phyloP scores from a whole-genome alignment of 30 jellyfish, hydroid and myxozoan species.

The Mastigias papua region DNA sequence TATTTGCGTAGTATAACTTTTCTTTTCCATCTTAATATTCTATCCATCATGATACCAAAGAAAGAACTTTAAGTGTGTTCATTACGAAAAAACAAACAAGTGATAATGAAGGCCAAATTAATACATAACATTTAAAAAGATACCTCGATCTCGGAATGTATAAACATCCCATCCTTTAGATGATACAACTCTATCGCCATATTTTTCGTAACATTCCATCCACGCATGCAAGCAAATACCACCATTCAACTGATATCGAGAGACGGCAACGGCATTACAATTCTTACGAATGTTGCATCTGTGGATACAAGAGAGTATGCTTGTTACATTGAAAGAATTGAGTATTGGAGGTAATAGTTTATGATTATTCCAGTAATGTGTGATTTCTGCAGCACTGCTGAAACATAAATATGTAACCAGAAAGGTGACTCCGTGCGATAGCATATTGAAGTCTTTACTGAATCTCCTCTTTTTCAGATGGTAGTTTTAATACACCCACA shows the following conservation, averaged over 20 bases:
- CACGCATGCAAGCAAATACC: not conserved
- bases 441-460: not conserved
- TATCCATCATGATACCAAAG: too few species aligned
- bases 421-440: not conserved
- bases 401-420: not conserved
- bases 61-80: too few species aligned
- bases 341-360: not conserved
- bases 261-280: not conserved
- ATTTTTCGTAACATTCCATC: slow-evolving; percentile 14
- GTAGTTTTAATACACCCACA: too few species aligned
- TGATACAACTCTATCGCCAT: not conserved
- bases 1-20: too few species aligned
- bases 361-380: not conserved
- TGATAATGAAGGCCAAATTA: too few species aligned
- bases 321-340: not conserved
- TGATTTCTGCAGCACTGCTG: not conserved
- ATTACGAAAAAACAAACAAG: too few species aligned
- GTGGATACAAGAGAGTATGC: slow-evolving; percentile 9
- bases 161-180: slow-evolving; percentile 11
- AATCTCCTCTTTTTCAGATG: too few species aligned
- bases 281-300: not conserved
- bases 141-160: not conserved
- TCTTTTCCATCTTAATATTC: too few species aligned
- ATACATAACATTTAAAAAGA: too few species aligned
- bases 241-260: not conserved